A percentile compares a stretch with the other conserved stretches of the same genome.
Conservation (phyloP, 2,113 vertebrate genomes). For the Tretioscincus oriximinensis region DNA sequence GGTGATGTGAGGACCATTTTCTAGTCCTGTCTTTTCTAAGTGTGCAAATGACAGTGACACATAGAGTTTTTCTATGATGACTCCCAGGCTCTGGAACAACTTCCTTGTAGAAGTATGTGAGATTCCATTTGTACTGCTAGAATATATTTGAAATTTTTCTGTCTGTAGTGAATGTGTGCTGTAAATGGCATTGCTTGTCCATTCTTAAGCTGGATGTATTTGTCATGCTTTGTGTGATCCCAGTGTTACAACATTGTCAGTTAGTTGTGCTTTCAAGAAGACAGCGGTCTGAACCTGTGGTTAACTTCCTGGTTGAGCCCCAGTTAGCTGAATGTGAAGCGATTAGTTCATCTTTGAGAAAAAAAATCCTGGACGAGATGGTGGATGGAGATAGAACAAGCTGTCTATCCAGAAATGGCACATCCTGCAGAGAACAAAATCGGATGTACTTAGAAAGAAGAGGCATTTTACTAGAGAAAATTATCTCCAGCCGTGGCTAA, state of each 20-base stretch:
- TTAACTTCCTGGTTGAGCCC: neutral
- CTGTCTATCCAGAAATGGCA: constrained; percentile 1
- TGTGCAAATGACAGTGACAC: no score
- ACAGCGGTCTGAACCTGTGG: neutral
- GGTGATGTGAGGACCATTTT: no score
- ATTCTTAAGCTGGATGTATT: neutral
- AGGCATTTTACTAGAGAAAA: constrained; percentile 3
- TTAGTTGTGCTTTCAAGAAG: neutral
- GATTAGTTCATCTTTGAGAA: constrained; percentile 11
- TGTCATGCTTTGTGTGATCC: neutral
- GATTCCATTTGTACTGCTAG: neutral
- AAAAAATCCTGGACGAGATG: neutral
- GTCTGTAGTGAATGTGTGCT: neutral
- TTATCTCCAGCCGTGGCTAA: constrained; percentile 10
- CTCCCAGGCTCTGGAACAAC: no score
- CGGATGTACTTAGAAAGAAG: constrained; percentile 8
- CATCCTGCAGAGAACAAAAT: neutral
- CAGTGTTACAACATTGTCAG: neutral
- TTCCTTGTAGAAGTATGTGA: no score
- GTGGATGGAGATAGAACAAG: neutral
- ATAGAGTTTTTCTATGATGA: no score
- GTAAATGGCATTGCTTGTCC: neutral
- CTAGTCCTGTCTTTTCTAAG: no score
- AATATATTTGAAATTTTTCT: neutral
- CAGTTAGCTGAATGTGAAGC: neutral